These are phyloP conservation scores for Pelobates cultripes DNA, from an alignment of 2,797 vertebrate genomes.

Conservation along the genomic window DNA sequence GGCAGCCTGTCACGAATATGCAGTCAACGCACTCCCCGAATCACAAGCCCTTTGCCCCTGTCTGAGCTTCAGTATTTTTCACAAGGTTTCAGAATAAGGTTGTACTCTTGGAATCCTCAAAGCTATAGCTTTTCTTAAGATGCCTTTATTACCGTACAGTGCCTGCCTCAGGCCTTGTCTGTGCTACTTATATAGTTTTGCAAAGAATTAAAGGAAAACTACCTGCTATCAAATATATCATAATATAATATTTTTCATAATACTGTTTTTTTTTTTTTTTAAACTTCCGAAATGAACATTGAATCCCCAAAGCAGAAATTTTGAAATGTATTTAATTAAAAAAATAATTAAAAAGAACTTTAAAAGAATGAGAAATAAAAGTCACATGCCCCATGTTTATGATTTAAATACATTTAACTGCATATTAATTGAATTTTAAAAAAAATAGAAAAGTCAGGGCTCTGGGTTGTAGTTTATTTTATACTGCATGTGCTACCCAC, in stretches of 20 bases:
- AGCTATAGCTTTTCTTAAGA: slow-evolving; percentile 52
- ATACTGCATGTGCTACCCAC: too few relatives aligned
- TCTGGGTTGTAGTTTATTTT: too few relatives aligned
- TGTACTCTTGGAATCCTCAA: slow-evolving; percentile 36
- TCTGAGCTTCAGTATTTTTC: slow-evolving; percentile 32
- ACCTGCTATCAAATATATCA: slow-evolving; percentile 21
- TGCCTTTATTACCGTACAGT: slow-evolving; percentile 46
- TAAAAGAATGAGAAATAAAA: too few relatives aligned
- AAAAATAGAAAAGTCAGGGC: too few relatives aligned
- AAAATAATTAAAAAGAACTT: too few relatives aligned
- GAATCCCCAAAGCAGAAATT: neutral
- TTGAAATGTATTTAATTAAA: too few relatives aligned
- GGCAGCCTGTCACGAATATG: slow-evolving; percentile 47
- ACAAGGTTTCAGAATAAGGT: slow-evolving; percentile 27
- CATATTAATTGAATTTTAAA: too few relatives aligned
- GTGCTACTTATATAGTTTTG: slow-evolving; percentile 44
- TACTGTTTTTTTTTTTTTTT: slow-evolving; percentile 13
- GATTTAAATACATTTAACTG: too few relatives aligned
- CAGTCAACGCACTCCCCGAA: slow-evolving; percentile 44
- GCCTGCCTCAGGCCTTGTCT: slow-evolving; percentile 41
- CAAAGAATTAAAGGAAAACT: slow-evolving; percentile 31
- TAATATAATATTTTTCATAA: neutral
- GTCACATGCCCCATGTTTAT: too few relatives aligned
- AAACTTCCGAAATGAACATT: neutral
- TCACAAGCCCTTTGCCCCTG: slow-evolving; percentile 33